These are phyloP conservation scores for Cnemophilus loriae DNA, from an alignment of 2,113 vertebrate genomes.

Conservation along the genomic window DNA sequence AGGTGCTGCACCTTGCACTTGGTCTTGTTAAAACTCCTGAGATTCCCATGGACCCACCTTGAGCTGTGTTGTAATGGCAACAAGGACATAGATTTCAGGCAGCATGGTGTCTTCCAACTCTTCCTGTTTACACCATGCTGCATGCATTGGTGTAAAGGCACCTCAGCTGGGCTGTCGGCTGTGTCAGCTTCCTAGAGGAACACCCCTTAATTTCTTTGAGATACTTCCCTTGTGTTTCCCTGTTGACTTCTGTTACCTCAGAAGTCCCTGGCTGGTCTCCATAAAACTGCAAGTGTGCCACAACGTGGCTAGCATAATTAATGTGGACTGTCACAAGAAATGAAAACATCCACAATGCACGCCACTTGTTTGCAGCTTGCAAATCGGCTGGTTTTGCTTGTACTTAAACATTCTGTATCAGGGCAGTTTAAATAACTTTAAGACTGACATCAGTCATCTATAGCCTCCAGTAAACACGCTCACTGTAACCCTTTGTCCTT, in stretches of 20 bases:
- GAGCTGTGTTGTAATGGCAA: background rate
- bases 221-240: background rate
- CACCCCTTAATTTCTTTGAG: background rate
- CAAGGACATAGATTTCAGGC: background rate
- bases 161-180: background rate
- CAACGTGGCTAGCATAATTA: background rate
- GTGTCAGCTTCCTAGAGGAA: background rate
- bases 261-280: background rate
- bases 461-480: background rate
- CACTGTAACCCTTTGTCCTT: background rate
- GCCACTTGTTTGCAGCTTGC: background rate
- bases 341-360: background rate
- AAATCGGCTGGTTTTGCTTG: background rate
- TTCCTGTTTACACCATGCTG: background rate
- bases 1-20: background rate
- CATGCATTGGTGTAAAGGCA: background rate
- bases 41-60: background rate
- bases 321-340: slow-evolving; percentile 31
- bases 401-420: background rate
- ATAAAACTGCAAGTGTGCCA: background rate
- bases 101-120: background rate
- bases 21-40: background rate
- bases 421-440: background rate
- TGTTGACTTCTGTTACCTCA: background rate
- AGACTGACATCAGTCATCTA: background rate